A percentile compares a stretch with the other conserved stretches of the same genome.
phyloP scores from a whole-genome alignment of 2,888 invertebrate genomes.

The Stenodema calcarata region DNA sequence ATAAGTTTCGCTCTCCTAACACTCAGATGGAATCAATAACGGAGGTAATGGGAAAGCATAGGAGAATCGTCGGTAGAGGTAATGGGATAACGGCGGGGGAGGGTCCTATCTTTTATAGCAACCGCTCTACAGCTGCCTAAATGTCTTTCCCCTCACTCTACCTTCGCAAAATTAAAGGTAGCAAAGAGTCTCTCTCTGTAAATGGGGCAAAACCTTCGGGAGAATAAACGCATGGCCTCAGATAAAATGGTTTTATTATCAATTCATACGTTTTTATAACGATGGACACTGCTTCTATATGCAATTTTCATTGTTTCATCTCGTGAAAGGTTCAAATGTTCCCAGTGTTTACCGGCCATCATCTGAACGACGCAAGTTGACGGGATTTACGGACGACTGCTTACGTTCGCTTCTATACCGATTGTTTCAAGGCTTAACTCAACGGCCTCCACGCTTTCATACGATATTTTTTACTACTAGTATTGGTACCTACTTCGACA shows the following conservation, averaged over 20 bases:
- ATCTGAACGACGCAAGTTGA: not conserved
- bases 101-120: constrained; percentile 8
- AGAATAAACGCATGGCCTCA: not conserved
- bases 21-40: constrained; percentile 18
- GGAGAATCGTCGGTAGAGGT: not conserved
- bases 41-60: not conserved
- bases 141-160: not conserved
- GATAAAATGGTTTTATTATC: not conserved
- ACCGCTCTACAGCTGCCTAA: constrained; percentile 1
- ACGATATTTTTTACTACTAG: too few species aligned
- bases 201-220: not conserved
- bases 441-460: too few species aligned
- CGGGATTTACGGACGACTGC: not conserved
- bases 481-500: too few species aligned
- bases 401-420: too few species aligned
- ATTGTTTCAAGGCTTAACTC: too few species aligned
- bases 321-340: not conserved
- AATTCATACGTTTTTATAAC: not conserved
- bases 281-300: not conserved
- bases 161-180: not conserved
- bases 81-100: not conserved
- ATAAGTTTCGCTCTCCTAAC: constrained; percentile 10
- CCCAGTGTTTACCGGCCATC: not conserved
- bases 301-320: not conserved
- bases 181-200: not conserved